phyloP scores from a whole-genome alignment of 2,797 vertebrate genomes.

The Lutjanus argentimaculatus region DNA sequence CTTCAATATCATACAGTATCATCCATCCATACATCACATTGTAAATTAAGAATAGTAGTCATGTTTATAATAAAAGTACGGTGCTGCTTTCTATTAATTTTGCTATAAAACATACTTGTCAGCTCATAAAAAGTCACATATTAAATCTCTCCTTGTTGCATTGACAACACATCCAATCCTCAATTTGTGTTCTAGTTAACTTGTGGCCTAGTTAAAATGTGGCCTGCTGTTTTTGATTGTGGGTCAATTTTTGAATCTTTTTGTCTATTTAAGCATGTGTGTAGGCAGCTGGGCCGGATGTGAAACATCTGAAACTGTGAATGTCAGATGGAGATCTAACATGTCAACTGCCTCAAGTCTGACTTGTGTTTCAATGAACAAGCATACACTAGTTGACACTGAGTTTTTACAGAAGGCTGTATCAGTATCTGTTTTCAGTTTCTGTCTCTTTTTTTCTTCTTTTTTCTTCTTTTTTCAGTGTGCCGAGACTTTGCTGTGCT shows the following conservation, averaged over 20 bases:
- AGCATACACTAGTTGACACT: background rate
- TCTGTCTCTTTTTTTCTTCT: background rate
- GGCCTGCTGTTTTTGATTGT: background rate
- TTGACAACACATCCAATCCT: accelerated
- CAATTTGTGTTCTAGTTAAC: background rate
- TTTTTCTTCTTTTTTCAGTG: conserved; percentile 82
- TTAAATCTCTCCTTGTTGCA: background rate
- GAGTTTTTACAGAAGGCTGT: background rate
- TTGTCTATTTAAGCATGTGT: background rate
- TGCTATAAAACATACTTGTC: background rate
- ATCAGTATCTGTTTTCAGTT: background rate
- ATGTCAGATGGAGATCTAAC: background rate
- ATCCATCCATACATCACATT: background rate
- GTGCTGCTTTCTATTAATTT: background rate
- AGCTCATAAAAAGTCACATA: background rate
- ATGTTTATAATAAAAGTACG: background rate
- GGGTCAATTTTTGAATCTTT: background rate
- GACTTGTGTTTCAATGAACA: background rate
- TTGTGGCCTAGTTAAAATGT: too few species aligned
- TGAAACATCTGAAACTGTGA: background rate
- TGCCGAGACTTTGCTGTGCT: conserved; percentile 95
- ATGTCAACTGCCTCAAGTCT: background rate
- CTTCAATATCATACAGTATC: background rate
- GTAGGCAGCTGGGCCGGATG: conserved; percentile 5
- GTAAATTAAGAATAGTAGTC: background rate